Evolutionary conservation across 2,888 invertebrate species (phyloP), one percentile per base, ranked within the genome.

Genomic region (Temnothorax unifasciatus): DNA sequence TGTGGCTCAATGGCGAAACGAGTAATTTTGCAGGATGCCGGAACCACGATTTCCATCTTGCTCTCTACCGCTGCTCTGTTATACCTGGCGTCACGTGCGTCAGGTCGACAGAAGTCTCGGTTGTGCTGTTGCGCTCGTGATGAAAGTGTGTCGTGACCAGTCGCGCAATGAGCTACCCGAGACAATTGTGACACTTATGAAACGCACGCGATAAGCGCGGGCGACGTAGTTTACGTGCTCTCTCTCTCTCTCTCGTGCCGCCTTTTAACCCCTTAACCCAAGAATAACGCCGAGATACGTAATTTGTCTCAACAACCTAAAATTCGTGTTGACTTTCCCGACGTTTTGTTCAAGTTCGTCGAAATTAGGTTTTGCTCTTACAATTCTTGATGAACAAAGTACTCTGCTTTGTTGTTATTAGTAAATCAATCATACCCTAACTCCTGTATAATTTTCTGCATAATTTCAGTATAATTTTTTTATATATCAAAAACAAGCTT

Each of bases 111-210:
- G 57, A 52, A 73, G 66, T 41, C 50, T 85, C 59, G 34, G 68
- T 52, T 74, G 82, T 25, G 66, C 18, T 11, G 41, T 66, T 61
- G 68, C 73, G 74, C 68, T 83, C 86, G 82, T 81, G 89, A 87
- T 68, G 86, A 90, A 90, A 90, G 88, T 90, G 79, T 90, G 90
- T 87, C 90, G 88, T 86, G 88, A 88, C 85, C 79, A 82, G 83
- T 83, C 79, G 86, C 82, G 82, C 88, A 88, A 88, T 77, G 82
- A 82, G 76, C 59, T 34, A 41, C 59, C 44, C 83, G 79, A 85
- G 82, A 86, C 86, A 86, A 84, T 89, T 89, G 85, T 61, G 76
- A 59, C 83, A 84, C 84, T 84, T 81, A 75, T 81, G 83, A 77
- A 82, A 88, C 47, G 41, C 47, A 57, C 71, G 41, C 71, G 52